These are phyloP conservation scores for Scartelaos histophorus DNA, from an alignment of 2,113 vertebrate species.

Conservation along the genomic window DNA sequence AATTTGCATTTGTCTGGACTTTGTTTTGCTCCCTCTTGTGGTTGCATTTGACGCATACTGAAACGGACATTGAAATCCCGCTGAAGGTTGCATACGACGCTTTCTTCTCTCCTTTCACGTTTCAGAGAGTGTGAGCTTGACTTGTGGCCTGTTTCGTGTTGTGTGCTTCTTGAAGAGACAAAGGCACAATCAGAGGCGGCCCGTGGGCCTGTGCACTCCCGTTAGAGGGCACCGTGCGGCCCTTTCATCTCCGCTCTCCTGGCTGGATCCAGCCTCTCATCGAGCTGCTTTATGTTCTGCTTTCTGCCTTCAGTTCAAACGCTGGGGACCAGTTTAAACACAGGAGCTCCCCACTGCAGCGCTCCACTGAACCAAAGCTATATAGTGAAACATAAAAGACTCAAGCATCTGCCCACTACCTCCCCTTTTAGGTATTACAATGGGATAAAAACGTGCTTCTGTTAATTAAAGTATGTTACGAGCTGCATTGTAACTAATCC, in stretches of 20 bases:
- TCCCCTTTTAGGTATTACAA: slow-evolving; percentile 19
- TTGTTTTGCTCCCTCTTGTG: background rate
- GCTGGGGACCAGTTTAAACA: slow-evolving; percentile 73
- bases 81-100: background rate
- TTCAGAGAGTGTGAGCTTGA: slow-evolving; percentile 3
- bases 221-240: slow-evolving; percentile 60
- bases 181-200: slow-evolving; percentile 68
- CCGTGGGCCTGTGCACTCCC: slow-evolving; percentile 60
- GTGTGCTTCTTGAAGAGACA: slow-evolving; percentile 62
- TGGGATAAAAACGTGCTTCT: slow-evolving; percentile 16
- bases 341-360: slow-evolving; percentile 60
- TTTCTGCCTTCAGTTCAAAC: slow-evolving; percentile 69
- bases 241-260: slow-evolving; percentile 65
- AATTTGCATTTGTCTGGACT: background rate
- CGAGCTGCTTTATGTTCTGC: slow-evolving; percentile 71
- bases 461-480: slow-evolving; percentile 46
- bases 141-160: slow-evolving; percentile 31
- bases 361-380: slow-evolving; percentile 59
- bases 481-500: slow-evolving; percentile 9
- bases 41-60: background rate
- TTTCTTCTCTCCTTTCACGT: background rate
- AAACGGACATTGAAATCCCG: background rate
- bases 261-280: slow-evolving; percentile 64
- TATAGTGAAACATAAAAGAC: slow-evolving; percentile 56
- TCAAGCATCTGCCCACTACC: slow-evolving; percentile 18